phyloP scores from a whole-genome alignment of 2,113 vertebrate species.

The Rhinoptilus africanus region DNA sequence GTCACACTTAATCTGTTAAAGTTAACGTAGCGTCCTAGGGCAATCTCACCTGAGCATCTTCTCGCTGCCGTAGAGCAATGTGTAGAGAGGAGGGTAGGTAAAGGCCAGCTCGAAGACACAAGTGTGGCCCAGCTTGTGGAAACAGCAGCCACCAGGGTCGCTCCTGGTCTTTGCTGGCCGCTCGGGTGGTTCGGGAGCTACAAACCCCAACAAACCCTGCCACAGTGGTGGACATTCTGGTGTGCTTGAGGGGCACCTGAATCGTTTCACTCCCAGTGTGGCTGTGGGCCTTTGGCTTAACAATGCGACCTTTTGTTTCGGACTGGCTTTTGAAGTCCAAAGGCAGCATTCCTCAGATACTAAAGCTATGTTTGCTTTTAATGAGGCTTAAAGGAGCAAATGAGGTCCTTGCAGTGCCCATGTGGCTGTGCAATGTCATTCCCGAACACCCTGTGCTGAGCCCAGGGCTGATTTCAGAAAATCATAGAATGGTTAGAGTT shows the following conservation, averaged over 20 bases:
- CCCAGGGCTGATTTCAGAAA: background rate
- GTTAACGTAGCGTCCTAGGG: background rate
- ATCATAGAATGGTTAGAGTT: background rate
- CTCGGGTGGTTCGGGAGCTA: background rate
- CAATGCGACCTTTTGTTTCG: background rate
- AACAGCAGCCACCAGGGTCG: background rate
- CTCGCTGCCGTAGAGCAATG: background rate
- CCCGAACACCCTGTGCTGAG: background rate
- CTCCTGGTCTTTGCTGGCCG: background rate
- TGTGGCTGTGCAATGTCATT: background rate
- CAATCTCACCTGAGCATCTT: background rate
- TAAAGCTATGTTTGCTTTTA: background rate
- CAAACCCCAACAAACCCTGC: background rate
- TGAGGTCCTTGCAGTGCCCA: background rate
- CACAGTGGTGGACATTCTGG: background rate
- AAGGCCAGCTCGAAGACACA: background rate
- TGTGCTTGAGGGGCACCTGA: background rate
- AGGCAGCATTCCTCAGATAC: background rate
- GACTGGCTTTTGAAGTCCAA: background rate
- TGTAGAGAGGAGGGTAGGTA: background rate
- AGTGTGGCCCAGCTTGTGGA: background rate
- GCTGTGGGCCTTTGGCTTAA: background rate
- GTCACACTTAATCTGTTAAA: background rate
- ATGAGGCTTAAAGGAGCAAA: background rate
- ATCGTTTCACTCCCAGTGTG: accelerated